phyloP scores from a whole-genome alignment of 2,113 vertebrate genomes.

The Mus pahari region DNA sequence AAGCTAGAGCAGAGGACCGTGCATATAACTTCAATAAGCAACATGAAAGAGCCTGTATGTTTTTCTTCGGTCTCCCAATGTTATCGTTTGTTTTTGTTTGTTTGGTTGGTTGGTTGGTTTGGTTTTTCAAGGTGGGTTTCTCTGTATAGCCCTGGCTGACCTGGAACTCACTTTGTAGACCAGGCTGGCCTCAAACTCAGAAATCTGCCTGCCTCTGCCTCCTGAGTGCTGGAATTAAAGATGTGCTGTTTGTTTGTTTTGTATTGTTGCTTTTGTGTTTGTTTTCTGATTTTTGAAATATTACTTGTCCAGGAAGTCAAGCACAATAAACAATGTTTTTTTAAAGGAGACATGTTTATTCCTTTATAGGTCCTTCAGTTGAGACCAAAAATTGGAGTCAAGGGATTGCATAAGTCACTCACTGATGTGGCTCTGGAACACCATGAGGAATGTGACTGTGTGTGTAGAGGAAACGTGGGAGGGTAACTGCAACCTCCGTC shows the following conservation, averaged over 20 bases:
- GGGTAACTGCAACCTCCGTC: slow-evolving; percentile 83
- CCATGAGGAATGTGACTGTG: slow-evolving; percentile 96
- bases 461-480: slow-evolving; percentile 93
- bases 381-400: slow-evolving; percentile 91
- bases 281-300: background rate
- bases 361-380: slow-evolving; percentile 93
- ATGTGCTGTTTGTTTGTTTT: background rate
- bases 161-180: too few species aligned
- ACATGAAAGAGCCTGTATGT: background rate
- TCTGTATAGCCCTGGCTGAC: too few species aligned
- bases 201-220: too few species aligned
- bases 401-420: slow-evolving; percentile 94
- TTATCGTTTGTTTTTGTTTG: background rate
- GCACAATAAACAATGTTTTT: background rate
- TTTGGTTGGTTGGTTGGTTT: too few species aligned
- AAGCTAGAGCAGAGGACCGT: accelerated
- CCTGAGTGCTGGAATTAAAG: too few species aligned
- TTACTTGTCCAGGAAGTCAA: background rate
- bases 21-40: background rate
- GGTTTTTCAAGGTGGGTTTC: too few species aligned
- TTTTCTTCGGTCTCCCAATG: too few species aligned
- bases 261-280: background rate
- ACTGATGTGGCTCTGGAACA: slow-evolving; percentile 96
- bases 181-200: too few species aligned
- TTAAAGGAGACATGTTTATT: slow-evolving; percentile 62